These are phyloP conservation scores for Pteruthius melanotis DNA, from an alignment of 2,113 vertebrate genomes.

Conservation along the genomic window DNA sequence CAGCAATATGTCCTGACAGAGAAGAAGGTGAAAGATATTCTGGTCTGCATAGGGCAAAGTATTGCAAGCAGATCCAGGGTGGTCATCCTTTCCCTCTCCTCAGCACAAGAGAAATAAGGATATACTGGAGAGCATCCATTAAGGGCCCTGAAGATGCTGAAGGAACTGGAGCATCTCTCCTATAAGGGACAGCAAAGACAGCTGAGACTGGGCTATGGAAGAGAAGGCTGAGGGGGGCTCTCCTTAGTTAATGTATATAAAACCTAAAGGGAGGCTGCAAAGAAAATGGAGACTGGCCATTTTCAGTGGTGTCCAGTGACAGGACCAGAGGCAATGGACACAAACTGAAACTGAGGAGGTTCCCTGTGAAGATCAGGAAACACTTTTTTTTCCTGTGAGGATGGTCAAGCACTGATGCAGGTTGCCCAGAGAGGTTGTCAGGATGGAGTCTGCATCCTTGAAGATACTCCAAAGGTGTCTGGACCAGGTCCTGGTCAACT, in stretches of 20 bases:
- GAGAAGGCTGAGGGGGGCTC: background rate
- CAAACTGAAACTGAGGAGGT: background rate
- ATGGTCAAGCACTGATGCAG: no score
- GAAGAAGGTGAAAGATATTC: background rate
- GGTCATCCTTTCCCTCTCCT: background rate
- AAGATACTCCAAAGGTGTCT: background rate
- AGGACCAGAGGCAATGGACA: background rate
- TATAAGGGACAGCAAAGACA: background rate
- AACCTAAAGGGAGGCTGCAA: background rate
- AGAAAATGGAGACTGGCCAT: background rate
- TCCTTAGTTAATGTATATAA: background rate
- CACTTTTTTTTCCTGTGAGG: background rate
- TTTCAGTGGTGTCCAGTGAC: background rate
- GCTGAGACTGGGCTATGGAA: background rate
- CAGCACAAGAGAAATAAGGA: background rate
- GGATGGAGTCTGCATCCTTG: background rate
- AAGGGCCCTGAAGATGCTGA: background rate
- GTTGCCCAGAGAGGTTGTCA: background rate
- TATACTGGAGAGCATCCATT: background rate
- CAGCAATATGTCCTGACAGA: background rate
- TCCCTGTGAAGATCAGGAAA: background rate
- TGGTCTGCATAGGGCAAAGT: background rate
- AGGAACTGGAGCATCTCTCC: background rate
- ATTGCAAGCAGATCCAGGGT: background rate
- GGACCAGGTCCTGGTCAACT: background rate